Conservation (phyloP, 2,888 invertebrate genomes). For the Exocentrus adspersus region DNA sequence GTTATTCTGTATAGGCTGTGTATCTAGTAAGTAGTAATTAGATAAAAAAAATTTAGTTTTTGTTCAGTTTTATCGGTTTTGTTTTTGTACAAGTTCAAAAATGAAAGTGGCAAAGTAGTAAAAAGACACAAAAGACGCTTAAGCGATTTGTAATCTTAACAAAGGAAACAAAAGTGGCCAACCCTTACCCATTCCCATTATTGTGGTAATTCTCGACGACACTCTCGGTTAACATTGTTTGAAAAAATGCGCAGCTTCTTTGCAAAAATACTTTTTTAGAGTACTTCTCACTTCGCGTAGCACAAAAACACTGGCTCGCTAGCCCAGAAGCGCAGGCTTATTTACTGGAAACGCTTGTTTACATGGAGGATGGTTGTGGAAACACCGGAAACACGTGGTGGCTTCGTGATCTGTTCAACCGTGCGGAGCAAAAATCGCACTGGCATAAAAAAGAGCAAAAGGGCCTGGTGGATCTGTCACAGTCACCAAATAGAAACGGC, state of each 20-base stretch:
- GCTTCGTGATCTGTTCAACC: constrained; percentile 38
- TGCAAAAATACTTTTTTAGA: constrained; percentile 17
- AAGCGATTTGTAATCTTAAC: too few relatives aligned
- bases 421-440: constrained; percentile 19
- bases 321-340: constrained; percentile 38
- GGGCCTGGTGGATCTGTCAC: too few relatives aligned
- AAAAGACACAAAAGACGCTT: too few relatives aligned
- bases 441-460: not conserved
- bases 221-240: constrained; percentile 22
- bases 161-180: too few relatives aligned
- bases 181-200: constrained; percentile 18
- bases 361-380: constrained; percentile 37
- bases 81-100: too few relatives aligned
- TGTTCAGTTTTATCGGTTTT: too few relatives aligned
- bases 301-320: constrained; percentile 37
- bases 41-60: too few relatives aligned
- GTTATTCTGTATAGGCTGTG: too few relatives aligned
- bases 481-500: not conserved
- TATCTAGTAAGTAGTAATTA: too few relatives aligned
- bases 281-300: constrained; percentile 19
- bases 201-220: constrained; percentile 14
- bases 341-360: constrained; percentile 47
- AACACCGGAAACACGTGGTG: constrained; percentile 40
- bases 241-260: constrained; percentile 4
- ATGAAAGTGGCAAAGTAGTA: not conserved